Conservation (phyloP, 2,797 vertebrate species). For the Yasuhikotakia modesta region DNA sequence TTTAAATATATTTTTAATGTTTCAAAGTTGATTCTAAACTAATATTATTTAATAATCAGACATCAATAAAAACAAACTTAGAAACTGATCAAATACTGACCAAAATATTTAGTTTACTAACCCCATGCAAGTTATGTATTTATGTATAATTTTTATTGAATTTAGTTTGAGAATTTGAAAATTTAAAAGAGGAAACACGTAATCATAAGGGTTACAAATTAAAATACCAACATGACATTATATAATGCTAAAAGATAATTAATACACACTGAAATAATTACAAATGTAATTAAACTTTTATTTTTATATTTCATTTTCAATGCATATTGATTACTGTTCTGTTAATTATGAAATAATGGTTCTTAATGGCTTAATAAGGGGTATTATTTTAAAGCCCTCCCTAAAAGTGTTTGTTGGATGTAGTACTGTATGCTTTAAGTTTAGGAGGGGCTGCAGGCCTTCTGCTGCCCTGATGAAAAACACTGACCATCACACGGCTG, state of each 20-base stretch:
- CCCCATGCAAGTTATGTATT: too few species aligned
- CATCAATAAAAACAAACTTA: not conserved
- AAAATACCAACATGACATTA: not conserved
- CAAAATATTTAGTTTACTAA: too few species aligned
- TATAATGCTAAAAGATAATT: not conserved
- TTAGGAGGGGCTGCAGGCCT: slow-evolving; percentile 41
- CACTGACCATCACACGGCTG: slow-evolving; percentile 6
- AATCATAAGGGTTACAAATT: not conserved
- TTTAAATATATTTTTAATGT: not conserved
- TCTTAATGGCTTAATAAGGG: not conserved
- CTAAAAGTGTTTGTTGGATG: not conserved
- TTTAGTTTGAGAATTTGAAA: too few species aligned
- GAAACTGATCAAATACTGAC: too few species aligned
- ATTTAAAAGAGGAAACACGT: not conserved
- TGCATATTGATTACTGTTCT: not conserved
- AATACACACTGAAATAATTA: not conserved
- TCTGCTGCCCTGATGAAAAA: slow-evolving; percentile 10
- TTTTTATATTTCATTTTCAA: not conserved
- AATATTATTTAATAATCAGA: too few species aligned
- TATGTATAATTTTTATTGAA: too few species aligned
- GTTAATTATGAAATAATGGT: not conserved
- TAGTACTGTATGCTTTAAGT: slow-evolving; percentile 20
- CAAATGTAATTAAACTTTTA: not conserved
- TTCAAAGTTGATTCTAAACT: not conserved
- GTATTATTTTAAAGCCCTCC: not conserved